These are phyloP conservation scores for Ictidomys tridecemlineatus DNA, from an alignment of 2,113 vertebrate genomes.

Conservation along the genomic window DNA sequence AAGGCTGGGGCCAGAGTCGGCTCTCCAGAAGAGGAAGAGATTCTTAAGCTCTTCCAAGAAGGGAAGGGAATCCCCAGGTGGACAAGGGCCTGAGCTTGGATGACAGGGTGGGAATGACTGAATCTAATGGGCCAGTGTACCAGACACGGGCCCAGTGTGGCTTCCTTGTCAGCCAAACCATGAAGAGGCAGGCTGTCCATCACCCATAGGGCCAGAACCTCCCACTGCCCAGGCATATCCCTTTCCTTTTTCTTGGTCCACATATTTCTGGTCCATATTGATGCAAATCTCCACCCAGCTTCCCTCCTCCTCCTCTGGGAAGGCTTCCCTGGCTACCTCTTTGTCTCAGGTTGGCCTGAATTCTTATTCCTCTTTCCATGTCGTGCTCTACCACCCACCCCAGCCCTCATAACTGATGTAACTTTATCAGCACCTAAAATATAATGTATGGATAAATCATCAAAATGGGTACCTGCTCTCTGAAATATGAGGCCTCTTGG, in stretches of 20 bases:
- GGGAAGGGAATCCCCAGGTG: neutral
- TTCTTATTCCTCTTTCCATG: neutral
- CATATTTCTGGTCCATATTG: accelerated
- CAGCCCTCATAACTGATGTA: neutral
- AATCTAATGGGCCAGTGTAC: neutral
- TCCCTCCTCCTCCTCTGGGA: neutral
- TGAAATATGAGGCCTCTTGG: neutral
- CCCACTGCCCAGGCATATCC: neutral
- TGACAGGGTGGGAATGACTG: neutral
- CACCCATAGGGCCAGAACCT: neutral
- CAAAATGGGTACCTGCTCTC: neutral
- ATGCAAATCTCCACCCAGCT: neutral
- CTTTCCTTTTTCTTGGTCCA: neutral
- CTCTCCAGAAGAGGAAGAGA: neutral
- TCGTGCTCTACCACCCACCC: neutral
- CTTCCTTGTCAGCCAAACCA: neutral
- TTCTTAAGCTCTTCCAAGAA: neutral
- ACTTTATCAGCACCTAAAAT: neutral
- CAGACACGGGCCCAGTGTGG: neutral
- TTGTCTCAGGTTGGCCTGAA: neutral
- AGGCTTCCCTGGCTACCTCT: neutral
- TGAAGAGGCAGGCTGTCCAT: neutral
- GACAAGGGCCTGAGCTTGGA: neutral
- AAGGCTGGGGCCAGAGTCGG: neutral
- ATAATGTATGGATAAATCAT: neutral